Conservation (phyloP, 2,113 vertebrate genomes). For the Bolborhynchus lineola region DNA sequence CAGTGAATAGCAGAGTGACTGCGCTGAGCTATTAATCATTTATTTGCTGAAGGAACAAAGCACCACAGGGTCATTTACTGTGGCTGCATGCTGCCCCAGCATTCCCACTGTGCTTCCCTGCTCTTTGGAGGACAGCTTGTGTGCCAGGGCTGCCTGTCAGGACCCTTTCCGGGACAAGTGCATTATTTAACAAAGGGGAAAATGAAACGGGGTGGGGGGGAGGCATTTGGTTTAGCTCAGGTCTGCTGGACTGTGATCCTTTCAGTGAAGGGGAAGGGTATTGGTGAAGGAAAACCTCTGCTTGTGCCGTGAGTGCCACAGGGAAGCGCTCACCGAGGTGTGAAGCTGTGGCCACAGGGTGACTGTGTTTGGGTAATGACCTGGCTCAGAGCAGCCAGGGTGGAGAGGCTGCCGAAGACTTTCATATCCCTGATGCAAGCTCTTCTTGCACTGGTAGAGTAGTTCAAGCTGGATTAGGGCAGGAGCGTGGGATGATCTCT, state of each 20-base stretch:
- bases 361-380: not conserved
- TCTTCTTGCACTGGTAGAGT: not conserved
- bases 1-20: not conserved
- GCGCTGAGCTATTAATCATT: constrained; percentile 54
- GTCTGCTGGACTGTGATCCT: not conserved
- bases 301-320: not conserved
- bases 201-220: not conserved
- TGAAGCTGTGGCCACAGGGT: not conserved
- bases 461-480: not conserved
- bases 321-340: not conserved
- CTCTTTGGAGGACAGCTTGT: constrained; percentile 21
- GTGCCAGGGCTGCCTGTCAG: not conserved
- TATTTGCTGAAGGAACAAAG: constrained; percentile 54
- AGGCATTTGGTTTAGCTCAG: constrained; percentile 1
- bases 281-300: not conserved
- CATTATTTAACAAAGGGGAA: constrained; percentile 37
- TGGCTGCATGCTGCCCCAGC: constrained; percentile 33
- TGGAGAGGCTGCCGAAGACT: not conserved
- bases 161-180: not conserved
- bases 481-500: not conserved
- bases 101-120: constrained; percentile 34
- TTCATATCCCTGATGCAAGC: rapidly evolving
- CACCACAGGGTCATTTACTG: constrained; percentile 9
- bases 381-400: not conserved
- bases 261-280: not conserved